Base-by-base conservation (phyloP, 2,888 invertebrate species). In the Polyploca ridens region DNA sequence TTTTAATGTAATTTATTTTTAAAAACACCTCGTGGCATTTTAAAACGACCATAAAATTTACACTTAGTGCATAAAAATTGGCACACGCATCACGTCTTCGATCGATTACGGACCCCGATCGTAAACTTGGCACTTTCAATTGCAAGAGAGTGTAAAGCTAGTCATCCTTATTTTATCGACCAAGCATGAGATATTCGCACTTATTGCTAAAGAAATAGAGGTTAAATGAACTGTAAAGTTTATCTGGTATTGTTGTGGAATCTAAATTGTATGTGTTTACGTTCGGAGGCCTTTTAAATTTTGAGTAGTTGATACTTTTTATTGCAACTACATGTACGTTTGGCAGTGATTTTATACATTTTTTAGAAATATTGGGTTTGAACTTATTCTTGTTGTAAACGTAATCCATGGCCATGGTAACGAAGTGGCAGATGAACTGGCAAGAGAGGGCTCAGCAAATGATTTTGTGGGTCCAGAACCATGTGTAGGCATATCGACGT, bases 81-180 rank as follows among this genome's bases (percentile, higher is more conserved):
- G 74, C 66, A 79, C 65, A 68, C 77, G 58, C 54, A 35, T 35
- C 88, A 88, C 86, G 87, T 85, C 62, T 68, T 60, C 79, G 76
- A 84, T 87, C 83, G 84, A 88, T 87, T 84, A 82, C 81, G 79
- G 69, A 72, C 70, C 74, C 70, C 66, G 79, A 82, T 87, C 87
- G 84, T 88, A 87, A 87, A 87, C 75, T 82, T 79, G 82, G 78
- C 84, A 80, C 81, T 78, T 76, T 60, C 16, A 38, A 60, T 60
- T 60, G 41, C 41, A 19, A 19, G 10, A 38, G 41, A 4, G 60
- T 41, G 41, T 41, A 41, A 19, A 16, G 19, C 16, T 60, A 5
- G 49, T 10, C 10, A 10, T 54, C 54, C 10, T 19, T 19, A 19
- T 54, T 44, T 19, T 54, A 54, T 54, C 54, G 3, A 54, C 10